Evolutionary conservation across 2,113 vertebrate genomes (phyloP), one percentile per base, ranked within the genome.

Genomic region (Gobio gobio): DNA sequence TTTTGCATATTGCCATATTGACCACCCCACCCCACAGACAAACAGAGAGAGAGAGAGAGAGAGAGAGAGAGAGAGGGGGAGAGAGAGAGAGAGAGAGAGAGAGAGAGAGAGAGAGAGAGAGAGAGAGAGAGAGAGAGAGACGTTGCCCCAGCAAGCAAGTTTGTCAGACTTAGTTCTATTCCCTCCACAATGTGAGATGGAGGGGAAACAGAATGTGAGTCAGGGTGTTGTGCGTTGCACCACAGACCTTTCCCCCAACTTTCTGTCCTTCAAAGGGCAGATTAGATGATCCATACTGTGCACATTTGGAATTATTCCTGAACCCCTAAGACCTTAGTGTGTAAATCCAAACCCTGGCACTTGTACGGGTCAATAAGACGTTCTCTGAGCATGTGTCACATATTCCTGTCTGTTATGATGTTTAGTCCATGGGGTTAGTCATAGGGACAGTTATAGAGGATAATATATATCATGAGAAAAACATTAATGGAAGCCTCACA

Each of bases 221-320:
- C 45, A 43, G 20, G 43, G 43, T 63, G 43, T 26, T 49, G 18
- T 80, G 13, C 47, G n/a, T 24, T 45, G 24, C 59, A 66, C n/a
- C 59, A 81, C 70, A 73, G 2, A 73, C 70, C 80, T 70, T 29
- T 26, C 63, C 45, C 26, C 2, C 51, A 77, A 77, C 9, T 58
- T 43, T 78, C 51, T 45, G 68, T 72, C 51, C 68, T 59, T 45
- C 36, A 72, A 74, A 59, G 51, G 40, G 54, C 36, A 72, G 81
- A 56, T 83, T 74, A 61, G 29, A 63, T 36, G 43, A 63, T 36
- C 56, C 70, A 54, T 75, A 63, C 40, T 75, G 51, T 83, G 56
- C 59, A 66, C 59, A 84, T 63, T 76, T 84, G 43, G 12, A 76
- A 61, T 22, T 22, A 64, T 47, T 61, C 83, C 56, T 26, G 29